Evolutionary conservation across 2,113 vertebrate species (phyloP).

Genomic region (Callorhinus ursinus): DNA sequence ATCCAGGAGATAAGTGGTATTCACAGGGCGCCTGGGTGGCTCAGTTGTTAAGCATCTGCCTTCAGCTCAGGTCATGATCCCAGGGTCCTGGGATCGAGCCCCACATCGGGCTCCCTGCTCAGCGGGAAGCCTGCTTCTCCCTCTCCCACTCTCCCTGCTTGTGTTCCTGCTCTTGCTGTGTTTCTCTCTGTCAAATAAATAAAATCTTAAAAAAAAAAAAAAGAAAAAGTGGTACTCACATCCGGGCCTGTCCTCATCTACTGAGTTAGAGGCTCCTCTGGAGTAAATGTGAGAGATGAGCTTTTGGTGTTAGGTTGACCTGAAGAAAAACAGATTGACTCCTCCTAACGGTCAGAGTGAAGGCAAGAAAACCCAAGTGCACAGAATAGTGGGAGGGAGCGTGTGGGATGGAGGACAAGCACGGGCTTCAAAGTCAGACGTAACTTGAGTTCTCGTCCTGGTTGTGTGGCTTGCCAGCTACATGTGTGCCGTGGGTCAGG

Average conservation of each 20-base stretch:
- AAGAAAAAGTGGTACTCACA: background rate
- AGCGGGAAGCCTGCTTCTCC: too few species aligned
- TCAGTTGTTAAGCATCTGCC: too few species aligned
- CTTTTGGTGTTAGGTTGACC: background rate
- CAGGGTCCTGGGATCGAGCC: too few species aligned
- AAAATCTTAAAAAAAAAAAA: too few species aligned
- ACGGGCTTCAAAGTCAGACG: background rate
- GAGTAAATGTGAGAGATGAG: background rate
- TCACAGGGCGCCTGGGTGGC: too few species aligned
- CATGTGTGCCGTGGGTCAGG: background rate
- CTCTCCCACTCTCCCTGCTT: too few species aligned
- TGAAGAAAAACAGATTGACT: background rate
- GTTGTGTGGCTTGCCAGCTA: background rate
- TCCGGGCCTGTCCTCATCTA: background rate
- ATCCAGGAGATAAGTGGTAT: too few species aligned
- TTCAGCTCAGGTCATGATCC: too few species aligned
- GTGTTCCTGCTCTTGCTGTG: too few species aligned
- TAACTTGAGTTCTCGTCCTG: background rate
- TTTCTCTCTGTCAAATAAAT: too few species aligned
- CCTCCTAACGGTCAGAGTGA: background rate
- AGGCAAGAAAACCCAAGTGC: background rate
- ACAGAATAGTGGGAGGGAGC: background rate
- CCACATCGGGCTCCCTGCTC: too few species aligned
- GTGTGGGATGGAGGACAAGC: too few species aligned
- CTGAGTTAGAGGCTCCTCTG: background rate